These are phyloP conservation scores for Tenualosa ilisha DNA, from an alignment of 2,797 vertebrate species.

Conservation along the genomic window DNA sequence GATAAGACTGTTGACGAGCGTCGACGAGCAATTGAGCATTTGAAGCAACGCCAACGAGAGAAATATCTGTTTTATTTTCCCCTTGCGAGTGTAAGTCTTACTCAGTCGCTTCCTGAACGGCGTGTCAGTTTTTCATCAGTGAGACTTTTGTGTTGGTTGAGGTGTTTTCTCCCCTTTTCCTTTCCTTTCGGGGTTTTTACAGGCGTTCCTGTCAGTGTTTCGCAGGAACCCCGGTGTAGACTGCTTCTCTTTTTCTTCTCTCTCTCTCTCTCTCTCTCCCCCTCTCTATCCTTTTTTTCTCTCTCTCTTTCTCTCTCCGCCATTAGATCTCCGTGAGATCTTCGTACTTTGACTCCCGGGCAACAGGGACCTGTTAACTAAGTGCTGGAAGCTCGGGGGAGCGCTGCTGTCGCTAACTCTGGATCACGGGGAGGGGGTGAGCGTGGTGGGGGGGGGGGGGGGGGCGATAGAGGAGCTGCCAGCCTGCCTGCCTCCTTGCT, in stretches of 20 bases:
- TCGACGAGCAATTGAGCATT: background rate
- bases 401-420: slow-evolving; percentile 11
- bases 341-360: background rate
- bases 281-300: too few species aligned
- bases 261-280: too few species aligned
- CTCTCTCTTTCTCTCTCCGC: background rate
- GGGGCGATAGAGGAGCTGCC: background rate
- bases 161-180: background rate
- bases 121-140: slow-evolving; percentile 16
- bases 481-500: background rate
- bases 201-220: background rate
- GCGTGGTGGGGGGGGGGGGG: background rate
- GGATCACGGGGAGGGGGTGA: background rate
- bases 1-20: background rate
- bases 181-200: background rate
- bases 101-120: background rate
- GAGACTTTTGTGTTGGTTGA: background rate
- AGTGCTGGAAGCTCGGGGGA: background rate
- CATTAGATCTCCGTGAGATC: background rate
- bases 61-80: background rate
- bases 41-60: background rate
- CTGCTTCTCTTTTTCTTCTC: too few species aligned
- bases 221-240: background rate
- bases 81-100: background rate
- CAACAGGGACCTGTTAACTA: slow-evolving; percentile 19